Conservation (phyloP, 2,888 invertebrate species). For the Parnassius smintheus region DNA sequence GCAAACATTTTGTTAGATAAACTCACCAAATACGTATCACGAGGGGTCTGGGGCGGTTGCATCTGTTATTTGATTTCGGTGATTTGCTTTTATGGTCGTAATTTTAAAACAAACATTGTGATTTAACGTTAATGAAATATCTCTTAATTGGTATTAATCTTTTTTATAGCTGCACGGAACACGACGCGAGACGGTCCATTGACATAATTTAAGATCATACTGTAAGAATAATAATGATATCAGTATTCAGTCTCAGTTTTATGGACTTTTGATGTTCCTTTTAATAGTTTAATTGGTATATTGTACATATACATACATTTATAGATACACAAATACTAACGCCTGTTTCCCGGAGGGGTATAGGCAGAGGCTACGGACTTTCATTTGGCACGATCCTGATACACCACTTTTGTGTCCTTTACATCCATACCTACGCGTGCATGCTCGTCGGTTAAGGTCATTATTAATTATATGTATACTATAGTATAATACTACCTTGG, state of each 20-base stretch:
- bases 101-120: constrained; percentile 60
- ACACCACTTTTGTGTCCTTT: too few species aligned
- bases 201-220: neutral
- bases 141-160: constrained; percentile 58
- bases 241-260: neutral
- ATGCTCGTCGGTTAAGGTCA: too few species aligned
- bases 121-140: constrained; percentile 50
- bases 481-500: too few species aligned
- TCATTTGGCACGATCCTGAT: too few species aligned
- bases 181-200: constrained; percentile 7
- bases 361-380: too few species aligned
- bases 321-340: too few species aligned
- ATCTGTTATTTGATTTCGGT: constrained; percentile 61
- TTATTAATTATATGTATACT: too few species aligned
- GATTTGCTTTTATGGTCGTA: constrained; percentile 64
- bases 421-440: too few species aligned
- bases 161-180: constrained; percentile 37
- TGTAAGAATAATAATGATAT: neutral
- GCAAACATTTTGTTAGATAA: constrained; percentile 72
- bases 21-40: constrained; percentile 45
- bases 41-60: constrained; percentile 46
- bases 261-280: too few species aligned
- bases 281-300: neutral
- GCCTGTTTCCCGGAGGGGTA: too few species aligned
- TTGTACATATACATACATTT: neutral